These are phyloP conservation scores for Chelonia mydas DNA, from an alignment of 2,797 vertebrate species.

Conservation along the genomic window DNA sequence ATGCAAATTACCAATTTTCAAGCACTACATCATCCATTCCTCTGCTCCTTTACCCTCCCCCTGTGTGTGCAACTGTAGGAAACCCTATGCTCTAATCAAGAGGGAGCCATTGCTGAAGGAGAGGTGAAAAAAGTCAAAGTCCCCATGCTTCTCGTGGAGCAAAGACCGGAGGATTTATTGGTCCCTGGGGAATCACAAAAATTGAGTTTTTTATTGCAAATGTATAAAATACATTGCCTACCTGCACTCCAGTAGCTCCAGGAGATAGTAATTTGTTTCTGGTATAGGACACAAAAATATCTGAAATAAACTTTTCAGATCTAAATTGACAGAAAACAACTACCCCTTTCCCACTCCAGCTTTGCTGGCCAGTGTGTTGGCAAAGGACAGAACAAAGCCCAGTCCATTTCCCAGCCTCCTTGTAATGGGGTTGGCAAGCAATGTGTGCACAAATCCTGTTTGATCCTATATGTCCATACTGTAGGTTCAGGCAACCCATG, in stretches of 20 bases:
- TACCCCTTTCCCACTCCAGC: neutral
- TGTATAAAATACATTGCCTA: neutral
- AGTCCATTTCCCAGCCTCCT: neutral
- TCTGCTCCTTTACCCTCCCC: neutral
- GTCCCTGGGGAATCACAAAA: neutral
- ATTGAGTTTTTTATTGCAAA: neutral
- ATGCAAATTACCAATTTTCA: rapidly evolving
- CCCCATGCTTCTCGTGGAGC: rapidly evolving
- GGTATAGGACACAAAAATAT: neutral
- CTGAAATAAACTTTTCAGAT: neutral
- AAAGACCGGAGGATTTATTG: neutral
- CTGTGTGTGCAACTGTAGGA: neutral
- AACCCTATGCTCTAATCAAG: rapidly evolving
- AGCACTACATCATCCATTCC: neutral
- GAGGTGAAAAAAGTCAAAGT: neutral
- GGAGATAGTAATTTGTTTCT: neutral
- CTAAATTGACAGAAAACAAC: neutral
- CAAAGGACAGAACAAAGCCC: rapidly evolving
- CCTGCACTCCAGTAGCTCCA: neutral
- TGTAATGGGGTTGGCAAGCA: no score
- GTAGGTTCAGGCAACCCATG: no score
- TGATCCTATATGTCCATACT: no score
- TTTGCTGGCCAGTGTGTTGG: rapidly evolving
- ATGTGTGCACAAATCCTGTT: no score
- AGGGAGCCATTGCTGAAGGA: neutral